phyloP scores from a whole-genome alignment of 2,888 invertebrate species.

The Dicranocentrus wangi region DNA sequence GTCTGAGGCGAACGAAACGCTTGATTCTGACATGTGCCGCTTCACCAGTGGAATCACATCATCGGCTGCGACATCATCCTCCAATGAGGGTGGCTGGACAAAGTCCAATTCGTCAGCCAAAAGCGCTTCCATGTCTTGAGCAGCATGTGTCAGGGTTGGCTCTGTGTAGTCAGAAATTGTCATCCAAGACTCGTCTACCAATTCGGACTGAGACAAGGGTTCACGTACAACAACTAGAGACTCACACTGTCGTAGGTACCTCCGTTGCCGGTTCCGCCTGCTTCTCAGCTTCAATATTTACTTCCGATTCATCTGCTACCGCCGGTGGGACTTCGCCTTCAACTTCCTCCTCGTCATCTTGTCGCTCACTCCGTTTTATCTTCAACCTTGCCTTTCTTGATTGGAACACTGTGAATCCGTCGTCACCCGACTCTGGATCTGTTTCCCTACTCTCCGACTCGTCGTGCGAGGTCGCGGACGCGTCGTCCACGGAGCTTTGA shows the following conservation, averaged over 20 bases:
- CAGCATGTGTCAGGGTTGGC: conserved; percentile 62
- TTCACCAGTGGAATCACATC: not conserved
- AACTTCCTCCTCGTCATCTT: conserved; percentile 27
- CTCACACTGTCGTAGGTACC: conserved; percentile 41
- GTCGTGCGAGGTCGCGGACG: conserved; percentile 36
- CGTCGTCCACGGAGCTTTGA: conserved; percentile 45
- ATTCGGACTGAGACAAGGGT: conserved; percentile 35
- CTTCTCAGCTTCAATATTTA: not conserved
- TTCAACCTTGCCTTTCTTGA: conserved; percentile 55
- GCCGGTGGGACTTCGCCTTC: conserved; percentile 17
- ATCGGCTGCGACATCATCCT: not conserved
- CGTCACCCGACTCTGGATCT: conserved; percentile 36
- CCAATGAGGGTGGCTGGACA: not conserved
- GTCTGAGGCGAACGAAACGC: conserved; percentile 63
- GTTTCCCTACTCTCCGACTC: conserved; percentile 27
- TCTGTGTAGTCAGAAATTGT: conserved; percentile 58
- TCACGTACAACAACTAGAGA: conserved; percentile 16
- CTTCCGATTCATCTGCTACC: not conserved
- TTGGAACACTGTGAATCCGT: conserved; percentile 54
- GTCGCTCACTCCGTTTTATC: conserved; percentile 17
- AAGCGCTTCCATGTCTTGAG: conserved; percentile 64
- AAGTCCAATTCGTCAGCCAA: conserved; percentile 62
- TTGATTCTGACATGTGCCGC: conserved; percentile 40
- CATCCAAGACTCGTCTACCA: conserved; percentile 59
- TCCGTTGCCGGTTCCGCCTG: not conserved